Evolutionary conservation across 1,140 invertebrate genomes (phyloP).

Genomic region (Popillia japonica): DNA sequence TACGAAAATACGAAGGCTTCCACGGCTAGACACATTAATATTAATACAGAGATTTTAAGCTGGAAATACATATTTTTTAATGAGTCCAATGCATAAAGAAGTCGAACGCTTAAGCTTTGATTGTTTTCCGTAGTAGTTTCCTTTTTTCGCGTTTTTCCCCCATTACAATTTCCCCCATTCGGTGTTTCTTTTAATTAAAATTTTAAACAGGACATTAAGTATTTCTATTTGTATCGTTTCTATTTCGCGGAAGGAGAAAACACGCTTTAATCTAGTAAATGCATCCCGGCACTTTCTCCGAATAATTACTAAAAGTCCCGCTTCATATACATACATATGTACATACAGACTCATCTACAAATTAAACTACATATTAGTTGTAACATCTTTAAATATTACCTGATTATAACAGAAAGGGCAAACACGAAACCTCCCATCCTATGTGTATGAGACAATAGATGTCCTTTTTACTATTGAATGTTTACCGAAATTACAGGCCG

Average conservation of each 20-base stretch:
- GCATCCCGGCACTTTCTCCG: background rate
- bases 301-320: too few relatives aligned
- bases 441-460: background rate
- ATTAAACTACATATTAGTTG: too few relatives aligned
- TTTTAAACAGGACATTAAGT: background rate
- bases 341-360: background rate
- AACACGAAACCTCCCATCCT: background rate
- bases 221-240: slow-evolving; percentile 7
- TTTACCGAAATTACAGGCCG: background rate
- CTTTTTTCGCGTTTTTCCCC: background rate
- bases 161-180: background rate
- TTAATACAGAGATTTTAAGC: background rate
- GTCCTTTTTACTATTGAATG: background rate
- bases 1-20: too few relatives aligned
- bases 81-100: too few relatives aligned
- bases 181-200: background rate
- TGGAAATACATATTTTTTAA: background rate
- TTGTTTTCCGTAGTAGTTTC: too few relatives aligned
- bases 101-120: too few relatives aligned
- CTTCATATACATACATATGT: background rate
- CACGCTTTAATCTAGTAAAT: background rate
- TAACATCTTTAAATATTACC: too few relatives aligned
- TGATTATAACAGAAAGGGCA: too few relatives aligned
- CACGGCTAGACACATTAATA: background rate
- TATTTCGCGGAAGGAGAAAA: background rate